Evolutionary conservation across 2,797 vertebrate species (phyloP).

Genomic region (Selene dorsalis): DNA sequence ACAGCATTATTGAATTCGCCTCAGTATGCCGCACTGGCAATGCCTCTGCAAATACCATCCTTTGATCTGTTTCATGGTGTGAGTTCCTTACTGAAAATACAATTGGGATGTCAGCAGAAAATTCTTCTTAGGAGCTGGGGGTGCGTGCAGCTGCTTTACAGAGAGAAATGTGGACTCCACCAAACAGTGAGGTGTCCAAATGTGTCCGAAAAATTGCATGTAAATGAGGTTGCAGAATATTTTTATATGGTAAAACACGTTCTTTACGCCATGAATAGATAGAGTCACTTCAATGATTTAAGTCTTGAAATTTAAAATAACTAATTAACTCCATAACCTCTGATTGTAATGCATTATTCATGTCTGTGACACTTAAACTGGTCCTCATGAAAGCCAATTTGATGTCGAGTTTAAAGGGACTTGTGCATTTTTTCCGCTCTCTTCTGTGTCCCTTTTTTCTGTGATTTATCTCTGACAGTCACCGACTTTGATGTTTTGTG

Average conservation of each 20-base stretch:
- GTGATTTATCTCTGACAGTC: conserved; percentile 57
- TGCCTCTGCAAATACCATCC: conserved; percentile 47
- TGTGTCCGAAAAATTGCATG: conserved; percentile 6
- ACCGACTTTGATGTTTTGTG: conserved; percentile 75
- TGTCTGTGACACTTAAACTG: conserved; percentile 59
- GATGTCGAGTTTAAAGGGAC: conserved; percentile 57
- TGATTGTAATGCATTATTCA: conserved; percentile 71
- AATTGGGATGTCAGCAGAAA: conserved; percentile 39
- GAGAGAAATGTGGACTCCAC: conserved; percentile 11
- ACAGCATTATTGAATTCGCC: conserved; percentile 55
- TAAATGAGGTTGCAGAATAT: conserved; percentile 3
- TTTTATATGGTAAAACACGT: conserved; percentile 33
- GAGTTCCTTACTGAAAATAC: conserved; percentile 51
- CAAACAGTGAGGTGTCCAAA: neutral
- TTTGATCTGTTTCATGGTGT: conserved; percentile 53
- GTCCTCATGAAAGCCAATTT: conserved; percentile 61
- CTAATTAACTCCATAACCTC: conserved; percentile 63
- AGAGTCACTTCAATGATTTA: conserved; percentile 58
- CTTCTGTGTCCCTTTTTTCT: conserved; percentile 48
- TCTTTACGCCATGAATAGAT: conserved; percentile 28
- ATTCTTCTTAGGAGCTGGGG: conserved; percentile 6
- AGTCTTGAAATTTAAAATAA: conserved; percentile 51
- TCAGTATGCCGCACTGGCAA: conserved; percentile 52
- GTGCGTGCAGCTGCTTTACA: conserved; percentile 8
- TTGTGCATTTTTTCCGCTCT: conserved; percentile 41